Base-by-base conservation (phyloP, 1,140 invertebrate species). In the Tetraneura akinire region DNA sequence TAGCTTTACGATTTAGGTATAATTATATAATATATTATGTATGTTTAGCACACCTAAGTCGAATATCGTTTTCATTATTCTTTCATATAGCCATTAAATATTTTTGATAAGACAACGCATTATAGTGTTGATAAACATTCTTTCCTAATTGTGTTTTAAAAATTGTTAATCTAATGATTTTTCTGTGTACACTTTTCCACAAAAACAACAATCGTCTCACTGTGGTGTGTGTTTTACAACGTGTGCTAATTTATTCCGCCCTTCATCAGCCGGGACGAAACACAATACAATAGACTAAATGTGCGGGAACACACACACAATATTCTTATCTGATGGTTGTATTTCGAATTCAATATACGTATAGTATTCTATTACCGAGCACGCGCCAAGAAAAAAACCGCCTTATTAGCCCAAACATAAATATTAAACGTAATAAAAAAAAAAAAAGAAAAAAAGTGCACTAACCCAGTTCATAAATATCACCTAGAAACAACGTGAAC, bases 161-260 rank as follows among this genome's bases (percentile, higher is more conserved):
- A n/a, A n/a, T n/a, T n/a, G n/a, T n/a, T n/a, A n/a, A n/a, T 60
- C 18, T 8, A 13, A 64, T 32, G 26, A 37, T 37, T 64, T 64
- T 64, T 18, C 10, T 9, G 2, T 62, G 16, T 16, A 32, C 60
- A 62, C 60, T 62, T 1, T 23, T 26, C 26, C 60, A 62, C 26
- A 32, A 32, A 8, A 6, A 14, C 26, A 26, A 29, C 57, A 23
- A 14, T 13, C 16, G 16, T 62, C 26, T 10, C 8, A 37, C 3
- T 32, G 16, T 62, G 26, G 29, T 32, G 29, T 62, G 26, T 62
- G 8, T 32, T 32, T 60, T 29, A 29, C 16, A 9, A 29, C 23
- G 16, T 29, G 47, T 14, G 47, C 21, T 78, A 78, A 78, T 78
- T 45, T 60, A 78, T 78, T 78, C 74, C 74, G 74, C 74, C 74